phyloP scores from a whole-genome alignment of 2,113 vertebrate species.

The Brienomyrus longianalis region DNA sequence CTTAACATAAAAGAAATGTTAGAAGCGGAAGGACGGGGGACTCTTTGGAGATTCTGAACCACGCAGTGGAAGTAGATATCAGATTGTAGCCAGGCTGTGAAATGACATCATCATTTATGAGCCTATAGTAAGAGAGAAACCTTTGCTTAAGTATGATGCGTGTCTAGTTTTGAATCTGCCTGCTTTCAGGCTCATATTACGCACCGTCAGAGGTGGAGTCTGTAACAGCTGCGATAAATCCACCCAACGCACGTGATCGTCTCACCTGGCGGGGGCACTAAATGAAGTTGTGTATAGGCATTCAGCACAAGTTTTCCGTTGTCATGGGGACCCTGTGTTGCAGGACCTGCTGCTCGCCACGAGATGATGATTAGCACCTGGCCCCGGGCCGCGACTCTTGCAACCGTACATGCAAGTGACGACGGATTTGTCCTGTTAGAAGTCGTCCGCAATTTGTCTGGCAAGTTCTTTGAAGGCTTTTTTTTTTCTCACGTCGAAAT shows the following conservation, averaged over 20 bases:
- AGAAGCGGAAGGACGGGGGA: slow-evolving; percentile 14
- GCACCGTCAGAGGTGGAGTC: slow-evolving; percentile 10
- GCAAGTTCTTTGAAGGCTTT: slow-evolving; percentile 24
- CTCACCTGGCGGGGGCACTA: slow-evolving; percentile 33
- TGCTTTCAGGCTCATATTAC: slow-evolving; percentile 11
- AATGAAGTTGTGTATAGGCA: slow-evolving; percentile 39
- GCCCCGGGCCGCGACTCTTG: slow-evolving; percentile 22
- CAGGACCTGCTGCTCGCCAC: slow-evolving; percentile 14
- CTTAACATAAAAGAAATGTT: slow-evolving; percentile 12
- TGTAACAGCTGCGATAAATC: slow-evolving; percentile 18
- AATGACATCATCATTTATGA: slow-evolving; percentile 23
- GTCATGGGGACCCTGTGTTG: slow-evolving; percentile 36
- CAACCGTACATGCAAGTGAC: slow-evolving; percentile 32
- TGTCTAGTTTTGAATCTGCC: background rate
- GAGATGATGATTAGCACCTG: slow-evolving; percentile 37
- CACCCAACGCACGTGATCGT: background rate
- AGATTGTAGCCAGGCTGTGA: slow-evolving; percentile 7
- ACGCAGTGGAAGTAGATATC: background rate
- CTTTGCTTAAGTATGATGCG: slow-evolving; percentile 6
- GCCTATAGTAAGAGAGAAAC: background rate
- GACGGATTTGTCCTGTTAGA: slow-evolving; percentile 27
- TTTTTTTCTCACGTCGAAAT: slow-evolving; percentile 22
- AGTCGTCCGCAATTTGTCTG: background rate
- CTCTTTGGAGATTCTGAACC: slow-evolving; percentile 14
- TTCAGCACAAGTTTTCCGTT: slow-evolving; percentile 28